phyloP scores from a whole-genome alignment of 2,113 vertebrate genomes.

The Girardinichthys multiradiatus region DNA sequence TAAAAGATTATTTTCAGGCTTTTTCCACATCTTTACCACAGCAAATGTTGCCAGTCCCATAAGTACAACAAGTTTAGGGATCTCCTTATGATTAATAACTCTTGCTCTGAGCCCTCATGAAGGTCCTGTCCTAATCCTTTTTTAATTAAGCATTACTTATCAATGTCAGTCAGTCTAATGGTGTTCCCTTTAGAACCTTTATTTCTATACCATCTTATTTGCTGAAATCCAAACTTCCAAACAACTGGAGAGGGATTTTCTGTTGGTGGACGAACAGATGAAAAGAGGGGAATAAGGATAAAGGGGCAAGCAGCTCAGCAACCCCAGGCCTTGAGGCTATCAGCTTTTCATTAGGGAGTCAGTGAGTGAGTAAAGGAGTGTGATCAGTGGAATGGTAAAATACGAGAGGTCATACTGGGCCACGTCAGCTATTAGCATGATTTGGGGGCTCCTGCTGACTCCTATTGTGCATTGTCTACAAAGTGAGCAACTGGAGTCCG shows the following conservation, averaged over 20 bases:
- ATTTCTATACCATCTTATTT: slow-evolving; percentile 17
- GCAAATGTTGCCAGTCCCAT: no score
- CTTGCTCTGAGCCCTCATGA: slow-evolving; percentile 6
- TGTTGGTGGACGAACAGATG: slow-evolving; percentile 39
- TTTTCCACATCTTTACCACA: background rate
- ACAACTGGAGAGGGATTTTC: slow-evolving; percentile 39
- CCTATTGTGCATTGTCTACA: slow-evolving; percentile 71
- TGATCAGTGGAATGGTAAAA: slow-evolving; percentile 50
- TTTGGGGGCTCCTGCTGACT: slow-evolving; percentile 67
- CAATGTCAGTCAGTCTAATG: slow-evolving; percentile 16
- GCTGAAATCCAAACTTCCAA: slow-evolving; percentile 50
- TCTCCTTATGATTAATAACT: background rate
- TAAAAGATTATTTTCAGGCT: background rate
- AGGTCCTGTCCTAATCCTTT: slow-evolving; percentile 20
- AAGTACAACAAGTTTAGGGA: background rate
- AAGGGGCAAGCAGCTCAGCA: slow-evolving; percentile 50
- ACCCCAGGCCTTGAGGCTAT: slow-evolving; percentile 60
- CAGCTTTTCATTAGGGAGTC: slow-evolving; percentile 64
- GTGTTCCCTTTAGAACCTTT: slow-evolving; percentile 36
- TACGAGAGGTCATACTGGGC: slow-evolving; percentile 53
- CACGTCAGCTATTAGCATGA: slow-evolving; percentile 57
- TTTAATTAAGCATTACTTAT: slow-evolving; percentile 33
- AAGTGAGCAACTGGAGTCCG: slow-evolving; percentile 53
- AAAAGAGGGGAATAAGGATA: slow-evolving; percentile 48
- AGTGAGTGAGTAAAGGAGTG: slow-evolving; percentile 66